These are phyloP conservation scores for Pollenia angustigena DNA, from an alignment of 2,888 invertebrate genomes.

Conservation along the genomic window DNA sequence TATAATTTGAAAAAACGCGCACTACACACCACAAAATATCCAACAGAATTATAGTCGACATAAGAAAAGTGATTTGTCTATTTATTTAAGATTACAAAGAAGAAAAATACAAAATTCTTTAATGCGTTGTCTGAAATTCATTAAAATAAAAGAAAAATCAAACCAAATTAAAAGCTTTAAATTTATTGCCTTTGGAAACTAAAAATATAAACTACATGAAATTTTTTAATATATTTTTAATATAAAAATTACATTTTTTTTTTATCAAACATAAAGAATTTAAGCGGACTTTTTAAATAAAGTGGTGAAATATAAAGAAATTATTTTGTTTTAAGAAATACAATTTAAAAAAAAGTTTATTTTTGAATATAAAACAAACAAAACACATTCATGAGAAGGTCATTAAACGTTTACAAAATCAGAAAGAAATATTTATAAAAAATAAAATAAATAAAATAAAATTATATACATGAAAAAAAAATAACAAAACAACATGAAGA, in stretches of 20 bases:
- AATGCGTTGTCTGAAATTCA: background rate
- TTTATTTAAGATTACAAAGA: slow-evolving; percentile 11
- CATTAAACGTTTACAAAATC: slow-evolving; percentile 47
- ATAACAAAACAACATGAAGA: background rate
- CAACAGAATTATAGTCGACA: slow-evolving; percentile 17
- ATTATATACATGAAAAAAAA: background rate
- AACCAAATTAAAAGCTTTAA: too few species aligned
- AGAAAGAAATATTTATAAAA: slow-evolving; percentile 31
- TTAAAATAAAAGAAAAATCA: slow-evolving; percentile 3
- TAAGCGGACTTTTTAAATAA: too few species aligned
- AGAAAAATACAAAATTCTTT: background rate
- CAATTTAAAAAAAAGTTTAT: background rate
- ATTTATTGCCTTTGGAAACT: too few species aligned
- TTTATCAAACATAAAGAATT: too few species aligned
- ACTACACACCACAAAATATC: slow-evolving; percentile 63
- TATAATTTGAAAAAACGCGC: slow-evolving; percentile 71
- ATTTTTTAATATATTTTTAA: too few species aligned
- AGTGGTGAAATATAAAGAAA: too few species aligned
- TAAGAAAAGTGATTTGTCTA: slow-evolving; percentile 4
- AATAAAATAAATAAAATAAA: slow-evolving; percentile 35
- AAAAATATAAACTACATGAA: too few species aligned
- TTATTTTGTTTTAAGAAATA: too few species aligned
- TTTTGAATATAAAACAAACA: background rate
- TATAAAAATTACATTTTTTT: too few species aligned
- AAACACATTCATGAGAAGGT: slow-evolving; percentile 14